phyloP scores from a whole-genome alignment of 2,113 vertebrate genomes.

The Scomber scombrus region DNA sequence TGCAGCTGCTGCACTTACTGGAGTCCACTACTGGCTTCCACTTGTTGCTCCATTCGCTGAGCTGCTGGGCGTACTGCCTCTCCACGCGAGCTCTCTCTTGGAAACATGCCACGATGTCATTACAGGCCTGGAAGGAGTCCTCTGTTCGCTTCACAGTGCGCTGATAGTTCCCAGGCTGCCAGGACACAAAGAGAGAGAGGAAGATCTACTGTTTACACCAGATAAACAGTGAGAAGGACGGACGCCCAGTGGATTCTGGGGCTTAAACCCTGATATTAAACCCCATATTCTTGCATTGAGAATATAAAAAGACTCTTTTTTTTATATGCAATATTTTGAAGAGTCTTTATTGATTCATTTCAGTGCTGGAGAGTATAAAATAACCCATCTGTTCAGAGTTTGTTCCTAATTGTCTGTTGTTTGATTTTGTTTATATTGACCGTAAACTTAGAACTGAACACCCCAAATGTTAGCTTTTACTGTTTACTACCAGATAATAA shows the following conservation, averaged over 20 bases:
- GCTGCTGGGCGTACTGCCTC: conserved; percentile 87
- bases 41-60: conserved; percentile 88
- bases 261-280: neutral
- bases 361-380: conserved; percentile 8
- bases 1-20: conserved; percentile 78
- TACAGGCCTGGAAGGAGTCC: conserved; percentile 87
- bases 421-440: neutral
- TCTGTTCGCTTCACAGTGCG: conserved; percentile 86
- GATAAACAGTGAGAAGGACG: neutral
- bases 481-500: neutral
- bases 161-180: conserved; percentile 88
- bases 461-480: neutral
- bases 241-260: neutral
- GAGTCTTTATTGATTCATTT: neutral
- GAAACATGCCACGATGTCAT: conserved; percentile 87
- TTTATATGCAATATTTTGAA: too few species aligned
- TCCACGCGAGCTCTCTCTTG: conserved; percentile 89
- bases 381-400: conserved; percentile 19
- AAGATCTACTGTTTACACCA: neutral
- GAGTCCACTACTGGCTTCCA: conserved; percentile 89
- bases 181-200: conserved; percentile 44
- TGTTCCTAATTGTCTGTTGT: neutral
- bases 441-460: conserved; percentile 19
- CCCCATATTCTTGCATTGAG: neutral
- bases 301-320: too few species aligned